Conservation (phyloP, 2,888 invertebrate genomes). For the Drosophila anceps region DNA sequence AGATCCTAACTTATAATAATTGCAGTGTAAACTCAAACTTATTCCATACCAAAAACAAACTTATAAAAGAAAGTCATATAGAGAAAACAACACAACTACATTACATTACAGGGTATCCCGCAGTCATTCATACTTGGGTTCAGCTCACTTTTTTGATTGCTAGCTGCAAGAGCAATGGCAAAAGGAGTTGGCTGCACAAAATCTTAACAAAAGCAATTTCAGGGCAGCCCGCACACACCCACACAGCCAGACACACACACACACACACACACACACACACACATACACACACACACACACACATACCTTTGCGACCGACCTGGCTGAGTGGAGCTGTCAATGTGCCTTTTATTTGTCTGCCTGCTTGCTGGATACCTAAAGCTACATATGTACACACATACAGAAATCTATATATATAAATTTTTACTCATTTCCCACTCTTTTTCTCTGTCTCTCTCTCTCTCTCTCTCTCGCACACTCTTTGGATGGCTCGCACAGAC, state of each 20-base stretch:
- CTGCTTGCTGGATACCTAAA: slow-evolving; percentile 12
- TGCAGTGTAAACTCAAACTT: background rate
- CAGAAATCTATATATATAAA: background rate
- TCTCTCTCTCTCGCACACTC: slow-evolving; percentile 31
- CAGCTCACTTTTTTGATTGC: background rate
- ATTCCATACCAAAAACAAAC: no score
- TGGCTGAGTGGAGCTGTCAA: slow-evolving; percentile 45
- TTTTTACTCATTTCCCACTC: slow-evolving; percentile 32
- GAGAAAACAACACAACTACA: background rate
- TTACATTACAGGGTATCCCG: background rate
- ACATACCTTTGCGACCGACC: slow-evolving; percentile 2
- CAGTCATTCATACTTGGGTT: background rate
- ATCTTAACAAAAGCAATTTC: slow-evolving; percentile 77
- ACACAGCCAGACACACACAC: no score
- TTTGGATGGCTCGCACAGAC: slow-evolving; percentile 86
- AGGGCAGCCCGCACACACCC: slow-evolving; percentile 25
- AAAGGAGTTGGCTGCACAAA: slow-evolving; percentile 15
- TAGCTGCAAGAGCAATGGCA: background rate
- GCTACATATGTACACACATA: slow-evolving; percentile 6
- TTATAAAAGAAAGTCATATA: background rate
- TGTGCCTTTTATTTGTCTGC: slow-evolving; percentile 46
- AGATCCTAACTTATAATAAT: background rate
- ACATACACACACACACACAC: background rate
- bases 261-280: no score
- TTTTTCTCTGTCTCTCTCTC: slow-evolving; percentile 24